These are phyloP conservation scores for Oreonectes daqikongensis DNA, from an alignment of 2,797 vertebrate species.

Conservation along the genomic window DNA sequence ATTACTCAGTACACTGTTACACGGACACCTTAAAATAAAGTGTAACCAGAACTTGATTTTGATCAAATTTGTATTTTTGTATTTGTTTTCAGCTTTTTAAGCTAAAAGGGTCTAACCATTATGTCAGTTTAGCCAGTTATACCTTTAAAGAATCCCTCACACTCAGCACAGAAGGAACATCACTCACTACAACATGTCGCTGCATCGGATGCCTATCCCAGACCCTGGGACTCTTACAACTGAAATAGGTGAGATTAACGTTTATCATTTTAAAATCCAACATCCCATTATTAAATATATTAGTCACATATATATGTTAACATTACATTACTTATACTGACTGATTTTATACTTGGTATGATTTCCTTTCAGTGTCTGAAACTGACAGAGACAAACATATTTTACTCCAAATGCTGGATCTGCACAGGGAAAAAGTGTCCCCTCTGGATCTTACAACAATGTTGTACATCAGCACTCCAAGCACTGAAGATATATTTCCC, in stretches of 20 bases:
- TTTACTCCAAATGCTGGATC: conserved; percentile 63
- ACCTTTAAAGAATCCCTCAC: neutral
- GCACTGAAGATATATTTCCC: conserved; percentile 60
- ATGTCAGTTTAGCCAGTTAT: neutral
- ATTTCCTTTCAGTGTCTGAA: conserved; percentile 59
- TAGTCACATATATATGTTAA: neutral
- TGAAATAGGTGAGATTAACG: conserved; percentile 37
- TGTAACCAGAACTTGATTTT: too few species aligned
- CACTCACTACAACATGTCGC: conserved; percentile 61
- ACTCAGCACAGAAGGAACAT: conserved; percentile 34
- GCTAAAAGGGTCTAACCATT: neutral
- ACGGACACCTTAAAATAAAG: too few species aligned
- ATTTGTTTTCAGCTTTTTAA: neutral
- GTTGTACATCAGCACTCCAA: conserved; percentile 69
- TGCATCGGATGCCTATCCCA: conserved; percentile 55
- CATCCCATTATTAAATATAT: neutral
- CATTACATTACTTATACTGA: too few species aligned
- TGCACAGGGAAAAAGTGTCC: conserved; percentile 49
- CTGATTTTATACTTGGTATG: too few species aligned
- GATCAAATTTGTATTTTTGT: too few species aligned
- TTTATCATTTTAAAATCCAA: neutral
- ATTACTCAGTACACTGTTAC: too few species aligned
- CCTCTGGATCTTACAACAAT: conserved; percentile 67
- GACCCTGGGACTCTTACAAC: conserved; percentile 46
- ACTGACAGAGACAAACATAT: conserved; percentile 64